Conservation (phyloP, 1,140 invertebrate genomes). For the Rhagoletis zephyria region DNA sequence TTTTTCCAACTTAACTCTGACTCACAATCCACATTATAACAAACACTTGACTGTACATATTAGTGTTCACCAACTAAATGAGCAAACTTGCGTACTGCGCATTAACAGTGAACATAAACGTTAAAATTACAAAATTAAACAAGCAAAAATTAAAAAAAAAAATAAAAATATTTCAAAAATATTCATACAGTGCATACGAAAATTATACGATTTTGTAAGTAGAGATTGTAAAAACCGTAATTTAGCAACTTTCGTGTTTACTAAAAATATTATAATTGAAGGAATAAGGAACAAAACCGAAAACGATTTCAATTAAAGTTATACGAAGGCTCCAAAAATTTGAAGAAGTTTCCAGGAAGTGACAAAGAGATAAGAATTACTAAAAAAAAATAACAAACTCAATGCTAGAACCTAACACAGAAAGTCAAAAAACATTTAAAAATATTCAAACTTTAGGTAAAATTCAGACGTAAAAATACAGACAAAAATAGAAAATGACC, state of each 20-base stretch:
- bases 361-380: not conserved
- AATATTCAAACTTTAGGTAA: not conserved
- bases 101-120: not conserved
- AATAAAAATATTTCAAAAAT: not conserved
- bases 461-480: not conserved
- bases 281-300: not conserved
- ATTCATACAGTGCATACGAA: not conserved
- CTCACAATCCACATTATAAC: not conserved
- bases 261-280: constrained; percentile 5
- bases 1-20: not conserved
- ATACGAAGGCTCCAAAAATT: constrained; percentile 49
- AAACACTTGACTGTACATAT: constrained; percentile 29
- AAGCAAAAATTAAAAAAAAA: not conserved
- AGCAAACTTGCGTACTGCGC: not conserved
- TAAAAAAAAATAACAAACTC: not conserved
- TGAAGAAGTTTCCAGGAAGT: not conserved
- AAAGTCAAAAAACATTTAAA: not conserved
- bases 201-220: constrained; percentile 23
- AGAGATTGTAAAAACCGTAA: constrained; percentile 19
- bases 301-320: constrained; percentile 19
- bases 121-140: not conserved
- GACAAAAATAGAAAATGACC: not conserved
- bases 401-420: not conserved
- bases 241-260: not conserved
- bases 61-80: not conserved